phyloP scores from a whole-genome alignment of 1,140 invertebrate species.

The Cyclina sinensis region DNA sequence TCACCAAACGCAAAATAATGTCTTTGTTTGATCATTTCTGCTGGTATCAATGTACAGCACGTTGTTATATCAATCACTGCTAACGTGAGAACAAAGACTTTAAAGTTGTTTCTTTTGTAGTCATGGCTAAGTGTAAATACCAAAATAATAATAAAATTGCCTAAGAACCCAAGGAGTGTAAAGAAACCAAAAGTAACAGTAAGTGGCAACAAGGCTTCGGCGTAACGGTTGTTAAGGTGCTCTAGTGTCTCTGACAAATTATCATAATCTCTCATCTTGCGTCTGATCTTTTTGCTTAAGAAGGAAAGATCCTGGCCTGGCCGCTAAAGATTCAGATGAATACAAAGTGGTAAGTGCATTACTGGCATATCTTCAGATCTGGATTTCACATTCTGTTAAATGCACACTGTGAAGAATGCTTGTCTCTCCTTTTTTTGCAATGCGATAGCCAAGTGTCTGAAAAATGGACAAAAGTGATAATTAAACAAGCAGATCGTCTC shows the following conservation, averaged over 20 bases:
- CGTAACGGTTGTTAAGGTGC: slow-evolving; percentile 41
- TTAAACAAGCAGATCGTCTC: no score
- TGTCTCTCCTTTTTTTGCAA: no score
- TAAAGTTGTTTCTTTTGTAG: slow-evolving; percentile 50
- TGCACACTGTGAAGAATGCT: no score
- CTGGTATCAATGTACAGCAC: slow-evolving; percentile 50
- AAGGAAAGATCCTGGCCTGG: no score
- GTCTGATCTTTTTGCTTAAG: no score
- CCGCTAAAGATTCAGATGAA: no score
- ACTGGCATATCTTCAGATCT: no score
- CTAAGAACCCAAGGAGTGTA: slow-evolving; percentile 28
- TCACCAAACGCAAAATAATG: slow-evolving; percentile 51
- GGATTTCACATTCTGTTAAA: no score
- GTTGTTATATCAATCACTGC: slow-evolving; percentile 43
- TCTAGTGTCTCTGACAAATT: slow-evolving; percentile 36
- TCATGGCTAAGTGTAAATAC: slow-evolving; percentile 52
- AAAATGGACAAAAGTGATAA: no score
- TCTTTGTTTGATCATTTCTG: slow-evolving; percentile 58
- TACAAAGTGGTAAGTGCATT: no score
- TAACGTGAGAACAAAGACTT: slow-evolving; percentile 58
- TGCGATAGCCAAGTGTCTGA: no score
- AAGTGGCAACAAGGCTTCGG: slow-evolving; percentile 30
- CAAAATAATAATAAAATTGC: slow-evolving; percentile 37
- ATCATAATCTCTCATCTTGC: neutral
- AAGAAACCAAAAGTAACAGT: slow-evolving; percentile 48